Percentiles rank a stretch among this genome's conserved stretches.
These are phyloP conservation scores for Urocyon cinereoargenteus DNA, from an alignment of 2,797 vertebrate genomes.

Conservation along the genomic window DNA sequence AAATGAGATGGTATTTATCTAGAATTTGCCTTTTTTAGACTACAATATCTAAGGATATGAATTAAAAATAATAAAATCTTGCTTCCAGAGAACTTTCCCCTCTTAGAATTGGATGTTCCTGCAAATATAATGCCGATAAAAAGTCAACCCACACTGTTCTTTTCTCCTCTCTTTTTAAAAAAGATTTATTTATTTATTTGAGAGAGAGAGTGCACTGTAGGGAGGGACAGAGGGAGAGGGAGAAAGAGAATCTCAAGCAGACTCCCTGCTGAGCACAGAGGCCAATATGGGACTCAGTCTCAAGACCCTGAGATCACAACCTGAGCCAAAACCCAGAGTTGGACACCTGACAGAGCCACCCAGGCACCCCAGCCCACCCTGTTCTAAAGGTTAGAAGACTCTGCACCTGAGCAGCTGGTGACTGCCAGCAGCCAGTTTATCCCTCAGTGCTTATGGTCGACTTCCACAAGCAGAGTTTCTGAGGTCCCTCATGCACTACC, in stretches of 20 bases:
- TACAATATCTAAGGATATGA: background rate
- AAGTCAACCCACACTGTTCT: background rate
- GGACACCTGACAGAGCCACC: background rate
- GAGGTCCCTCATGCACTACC: background rate
- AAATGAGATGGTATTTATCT: background rate
- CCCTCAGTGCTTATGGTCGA: background rate
- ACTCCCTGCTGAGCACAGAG: background rate
- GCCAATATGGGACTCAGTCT: background rate
- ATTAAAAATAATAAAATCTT: background rate
- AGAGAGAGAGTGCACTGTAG: background rate
- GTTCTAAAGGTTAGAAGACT: background rate
- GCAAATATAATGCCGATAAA: rapidly evolving
- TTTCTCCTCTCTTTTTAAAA: background rate
- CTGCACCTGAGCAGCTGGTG: rapidly evolving
- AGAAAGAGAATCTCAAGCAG: background rate
- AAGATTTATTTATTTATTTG: background rate
- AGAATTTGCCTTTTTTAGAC: background rate
- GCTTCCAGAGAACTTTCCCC: too few relatives aligned
- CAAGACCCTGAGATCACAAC: background rate
- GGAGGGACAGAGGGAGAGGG: background rate
- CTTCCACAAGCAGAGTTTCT: too few relatives aligned
- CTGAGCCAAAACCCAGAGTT: background rate
- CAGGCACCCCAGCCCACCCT: background rate
- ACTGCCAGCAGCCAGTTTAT: too few relatives aligned
- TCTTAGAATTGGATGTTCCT: background rate